A percentile compares a stretch with the other conserved stretches of the same genome.
Evolutionary conservation across 2,797 vertebrate species (phyloP).

Genomic region (Triplophysa bombifrons): DNA sequence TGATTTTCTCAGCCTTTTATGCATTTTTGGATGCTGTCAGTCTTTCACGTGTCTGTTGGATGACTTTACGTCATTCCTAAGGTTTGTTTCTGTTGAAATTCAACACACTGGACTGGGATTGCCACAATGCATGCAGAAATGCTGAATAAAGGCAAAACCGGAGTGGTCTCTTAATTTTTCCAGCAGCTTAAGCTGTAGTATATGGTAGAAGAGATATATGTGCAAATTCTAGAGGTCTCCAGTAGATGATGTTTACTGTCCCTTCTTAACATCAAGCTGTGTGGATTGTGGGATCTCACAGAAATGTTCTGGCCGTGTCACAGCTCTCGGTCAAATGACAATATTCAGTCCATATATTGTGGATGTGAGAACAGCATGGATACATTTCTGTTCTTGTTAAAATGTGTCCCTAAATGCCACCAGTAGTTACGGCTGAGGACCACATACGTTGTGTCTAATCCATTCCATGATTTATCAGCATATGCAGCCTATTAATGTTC

Average conservation of each 20-base stretch:
- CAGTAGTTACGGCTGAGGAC: slow-evolving; percentile 67
- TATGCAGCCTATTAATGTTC: slow-evolving; percentile 79
- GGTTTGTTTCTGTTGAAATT: too few relatives aligned
- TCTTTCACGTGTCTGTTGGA: too few relatives aligned
- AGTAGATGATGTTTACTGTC: neutral
- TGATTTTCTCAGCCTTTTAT: too few relatives aligned
- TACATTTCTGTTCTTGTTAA: slow-evolving; percentile 69
- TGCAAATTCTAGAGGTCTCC: slow-evolving; percentile 3
- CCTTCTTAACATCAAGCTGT: neutral
- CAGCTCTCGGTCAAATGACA: slow-evolving; percentile 45
- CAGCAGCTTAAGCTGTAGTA: too few relatives aligned
- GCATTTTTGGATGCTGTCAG: too few relatives aligned
- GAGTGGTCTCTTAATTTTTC: too few relatives aligned
- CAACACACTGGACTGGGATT: too few relatives aligned
- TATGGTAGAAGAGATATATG: neutral
- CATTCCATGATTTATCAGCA: slow-evolving; percentile 79
- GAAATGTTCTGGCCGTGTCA: slow-evolving; percentile 11
- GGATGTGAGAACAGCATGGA: slow-evolving; percentile 72
- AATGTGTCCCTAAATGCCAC: slow-evolving; percentile 72
- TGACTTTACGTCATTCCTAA: too few relatives aligned
- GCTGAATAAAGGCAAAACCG: too few relatives aligned
- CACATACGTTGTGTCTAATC: slow-evolving; percentile 79
- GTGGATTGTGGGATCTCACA: slow-evolving; percentile 16
- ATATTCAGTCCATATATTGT: slow-evolving; percentile 57
- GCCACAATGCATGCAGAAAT: neutral